Base-by-base conservation (phyloP, 2,888 invertebrate genomes). In the Megalurothrips usitatus region DNA sequence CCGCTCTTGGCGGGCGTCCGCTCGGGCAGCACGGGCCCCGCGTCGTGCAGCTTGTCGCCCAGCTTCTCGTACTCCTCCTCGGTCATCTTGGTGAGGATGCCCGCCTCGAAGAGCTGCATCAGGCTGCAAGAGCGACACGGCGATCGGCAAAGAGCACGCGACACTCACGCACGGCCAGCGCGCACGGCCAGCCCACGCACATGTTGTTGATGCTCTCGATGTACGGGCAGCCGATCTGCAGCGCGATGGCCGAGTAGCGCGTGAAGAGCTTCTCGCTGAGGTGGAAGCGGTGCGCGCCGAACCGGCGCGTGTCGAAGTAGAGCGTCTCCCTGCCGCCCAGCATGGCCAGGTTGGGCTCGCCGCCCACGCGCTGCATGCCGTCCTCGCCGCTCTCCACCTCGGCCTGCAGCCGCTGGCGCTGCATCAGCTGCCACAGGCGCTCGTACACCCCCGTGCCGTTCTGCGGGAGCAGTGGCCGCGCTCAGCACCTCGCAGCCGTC, bases 391-490 rank as follows among this genome's bases (percentile, higher is more conserved):
- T 93, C 84, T 92, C 90, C 19, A 94, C 91, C 28, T 92, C 88
- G 84, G 91, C 91, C 75, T 85, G 84, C 63, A 83, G 83, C 82
- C 86, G 86, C 84, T 92, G 92, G 0, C 89, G 87, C 2, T 89
- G 88, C 93, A 94, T 94, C 80, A 92, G 86, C 0, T 90, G 89
- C 87, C 93, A 94, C 1, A 94, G 88, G 81, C 91, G 90, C 0
- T 91, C 91, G 85, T 94, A 94, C 78, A 93, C 90, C 10, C 93
- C 93, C 3, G 93, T 94, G 10, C 94, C 94, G 85, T 94, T 94
- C 92, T 92, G 82, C 79, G 85, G 10, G 58, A 58, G 17, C 19
- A 58, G 58, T 43, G 34, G 3, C 34, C 34, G 2, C 34, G n/a
- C n/a, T n/a, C n/a, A n/a, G n/a, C 34, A 6, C 34, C 34, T 6